A percentile compares a stretch with the other conserved stretches of the same genome.
Evolutionary conservation across 2,888 invertebrate species (phyloP).

Genomic region (Machimus rusticus): DNA sequence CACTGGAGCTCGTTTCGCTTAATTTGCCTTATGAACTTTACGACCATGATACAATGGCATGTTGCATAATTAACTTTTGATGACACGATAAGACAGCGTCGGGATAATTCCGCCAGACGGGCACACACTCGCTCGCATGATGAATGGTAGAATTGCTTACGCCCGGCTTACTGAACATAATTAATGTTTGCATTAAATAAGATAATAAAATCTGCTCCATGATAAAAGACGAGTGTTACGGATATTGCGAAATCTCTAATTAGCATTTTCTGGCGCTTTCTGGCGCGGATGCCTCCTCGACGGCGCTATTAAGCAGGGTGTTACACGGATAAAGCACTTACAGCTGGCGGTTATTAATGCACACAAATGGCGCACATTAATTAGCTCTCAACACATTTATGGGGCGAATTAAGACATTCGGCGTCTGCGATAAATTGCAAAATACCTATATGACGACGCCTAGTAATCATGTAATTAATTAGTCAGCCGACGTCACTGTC

Average conservation of each 20-base stretch:
- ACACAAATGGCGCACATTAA: constrained; percentile 47
- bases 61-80: constrained; percentile 36
- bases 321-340: constrained; percentile 42
- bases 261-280: constrained; percentile 30
- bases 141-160: constrained; percentile 18
- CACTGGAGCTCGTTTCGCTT: constrained; percentile 8
- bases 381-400: constrained; percentile 44
- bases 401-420: constrained; percentile 37
- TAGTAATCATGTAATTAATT: constrained; percentile 24
- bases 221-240: constrained; percentile 38
- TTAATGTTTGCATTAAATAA: constrained; percentile 38
- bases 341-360: constrained; percentile 44
- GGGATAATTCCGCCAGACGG: constrained; percentile 8
- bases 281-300: not conserved
- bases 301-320: not conserved
- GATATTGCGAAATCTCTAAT: constrained; percentile 33
- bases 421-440: constrained; percentile 26
- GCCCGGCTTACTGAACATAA: constrained; percentile 7
- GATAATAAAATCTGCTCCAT: constrained; percentile 38
- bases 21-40: constrained; percentile 33
- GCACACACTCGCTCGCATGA: not conserved
- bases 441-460: constrained; percentile 4
- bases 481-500: not conserved
- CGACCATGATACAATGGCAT: not conserved
- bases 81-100: constrained; percentile 30